Conservation (phyloP, 2,113 vertebrate species). For the Ailurus styani region DNA sequence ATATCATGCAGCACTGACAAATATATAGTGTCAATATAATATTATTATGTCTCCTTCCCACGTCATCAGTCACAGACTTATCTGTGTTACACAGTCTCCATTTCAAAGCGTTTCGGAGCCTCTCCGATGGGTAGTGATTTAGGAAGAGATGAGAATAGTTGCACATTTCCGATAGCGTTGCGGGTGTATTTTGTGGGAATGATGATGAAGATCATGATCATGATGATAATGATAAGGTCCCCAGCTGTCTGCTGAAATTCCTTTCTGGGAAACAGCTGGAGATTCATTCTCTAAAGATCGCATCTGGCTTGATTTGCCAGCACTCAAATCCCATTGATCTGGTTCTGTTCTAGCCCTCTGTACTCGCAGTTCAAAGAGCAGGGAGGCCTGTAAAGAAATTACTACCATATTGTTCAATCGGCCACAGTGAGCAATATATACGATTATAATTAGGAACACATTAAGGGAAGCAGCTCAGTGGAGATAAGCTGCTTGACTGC, state of each 20-base stretch:
- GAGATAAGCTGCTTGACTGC: constrained; percentile 87
- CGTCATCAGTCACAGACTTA: constrained; percentile 29
- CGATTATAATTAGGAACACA: constrained; percentile 90
- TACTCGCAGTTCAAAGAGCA: constrained; percentile 89
- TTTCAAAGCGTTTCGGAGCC: constrained; percentile 41
- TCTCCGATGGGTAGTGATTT: constrained; percentile 23
- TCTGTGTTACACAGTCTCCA: constrained; percentile 14
- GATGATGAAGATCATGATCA: background rate
- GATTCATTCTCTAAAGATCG: constrained; percentile 82
- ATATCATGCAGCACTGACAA: background rate
- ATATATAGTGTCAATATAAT: constrained; percentile 20
- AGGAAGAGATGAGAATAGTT: constrained; percentile 69
- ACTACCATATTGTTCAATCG: constrained; percentile 88
- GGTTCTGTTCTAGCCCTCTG: constrained; percentile 85
- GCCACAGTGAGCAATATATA: constrained; percentile 87
- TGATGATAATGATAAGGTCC: constrained; percentile 67
- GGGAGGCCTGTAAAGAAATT: constrained; percentile 87
- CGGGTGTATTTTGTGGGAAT: constrained; percentile 47
- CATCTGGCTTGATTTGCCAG: constrained; percentile 87
- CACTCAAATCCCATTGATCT: constrained; percentile 87
- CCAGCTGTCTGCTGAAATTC: constrained; percentile 79
- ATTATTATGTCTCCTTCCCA: background rate
- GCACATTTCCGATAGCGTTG: constrained; percentile 55
- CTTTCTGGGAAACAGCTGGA: constrained; percentile 87
- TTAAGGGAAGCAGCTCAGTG: constrained; percentile 86